Conservation (phyloP, 2,797 vertebrate genomes). For the Gadopsis marmoratus region DNA sequence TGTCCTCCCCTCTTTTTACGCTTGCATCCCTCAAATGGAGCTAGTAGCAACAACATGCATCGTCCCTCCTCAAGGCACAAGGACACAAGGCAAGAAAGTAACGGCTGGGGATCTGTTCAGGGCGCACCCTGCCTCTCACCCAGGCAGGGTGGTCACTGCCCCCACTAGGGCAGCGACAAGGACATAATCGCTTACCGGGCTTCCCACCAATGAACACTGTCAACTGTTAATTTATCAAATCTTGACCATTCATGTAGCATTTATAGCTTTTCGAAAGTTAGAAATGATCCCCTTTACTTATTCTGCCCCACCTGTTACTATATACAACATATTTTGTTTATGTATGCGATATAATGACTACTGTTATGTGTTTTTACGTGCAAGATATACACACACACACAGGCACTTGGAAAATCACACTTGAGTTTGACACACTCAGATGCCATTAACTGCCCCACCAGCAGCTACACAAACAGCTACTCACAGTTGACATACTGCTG, state of each 20-base stretch:
- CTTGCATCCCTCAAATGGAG: not conserved
- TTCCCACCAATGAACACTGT: not conserved
- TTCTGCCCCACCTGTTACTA: not conserved
- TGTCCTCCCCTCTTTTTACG: not conserved
- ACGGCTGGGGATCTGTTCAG: not conserved
- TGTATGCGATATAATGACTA: too few species aligned
- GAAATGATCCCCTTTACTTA: not conserved
- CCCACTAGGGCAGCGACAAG: not conserved
- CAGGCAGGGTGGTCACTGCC: not conserved
- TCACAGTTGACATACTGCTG: conserved; percentile 95
- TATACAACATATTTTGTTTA: not conserved
- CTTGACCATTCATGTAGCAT: not conserved
- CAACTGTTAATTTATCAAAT: not conserved
- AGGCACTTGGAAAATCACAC: not conserved
- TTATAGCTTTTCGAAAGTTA: not conserved
- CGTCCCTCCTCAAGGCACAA: not conserved
- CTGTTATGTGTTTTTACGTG: not conserved
- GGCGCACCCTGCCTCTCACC: not conserved
- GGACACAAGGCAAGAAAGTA: not conserved
- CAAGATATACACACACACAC: not conserved
- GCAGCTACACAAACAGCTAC: conserved; percentile 39
- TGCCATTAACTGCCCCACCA: not conserved
- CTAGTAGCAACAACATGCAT: not conserved
- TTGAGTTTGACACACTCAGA: not conserved
- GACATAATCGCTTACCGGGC: not conserved